Conservation (phyloP, 2,113 vertebrate species). For the zebrafish (Danio rerio) region DNA sequence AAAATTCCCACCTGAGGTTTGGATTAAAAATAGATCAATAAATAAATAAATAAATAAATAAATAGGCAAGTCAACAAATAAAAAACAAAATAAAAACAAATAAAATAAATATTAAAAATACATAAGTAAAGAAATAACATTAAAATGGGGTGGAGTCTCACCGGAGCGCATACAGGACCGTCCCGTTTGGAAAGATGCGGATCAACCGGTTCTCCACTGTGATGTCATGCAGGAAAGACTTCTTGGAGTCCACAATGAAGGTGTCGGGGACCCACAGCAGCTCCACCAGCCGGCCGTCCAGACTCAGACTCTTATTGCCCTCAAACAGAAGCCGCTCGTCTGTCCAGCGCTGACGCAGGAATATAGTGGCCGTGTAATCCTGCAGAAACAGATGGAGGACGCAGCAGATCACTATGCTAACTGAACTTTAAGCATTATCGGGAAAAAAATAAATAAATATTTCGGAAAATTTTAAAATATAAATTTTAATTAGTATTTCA, state of each 20-base stretch:
- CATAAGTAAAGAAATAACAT: no score
- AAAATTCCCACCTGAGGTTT: no score
- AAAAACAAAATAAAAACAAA: no score
- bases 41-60: no score
- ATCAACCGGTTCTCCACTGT: conserved; percentile 91
- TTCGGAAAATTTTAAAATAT: no score
- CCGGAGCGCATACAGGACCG: conserved; percentile 88
- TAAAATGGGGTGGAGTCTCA: conserved; percentile 49
- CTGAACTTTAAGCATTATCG: no score
- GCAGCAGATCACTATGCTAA: no score
- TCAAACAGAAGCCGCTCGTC: conserved; percentile 88
- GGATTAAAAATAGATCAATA: no score
- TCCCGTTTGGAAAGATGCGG: conserved; percentile 91
- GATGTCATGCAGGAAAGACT: conserved; percentile 90
- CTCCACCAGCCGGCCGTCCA: conserved; percentile 89
- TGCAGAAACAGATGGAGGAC: conserved; percentile 39
- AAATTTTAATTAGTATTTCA: no score
- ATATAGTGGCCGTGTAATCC: conserved; percentile 92
- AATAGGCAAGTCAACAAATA: no score
- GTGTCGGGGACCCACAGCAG: conserved; percentile 91
- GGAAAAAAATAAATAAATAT: no score
- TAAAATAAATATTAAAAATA: no score
- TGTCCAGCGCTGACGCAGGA: conserved; percentile 88
- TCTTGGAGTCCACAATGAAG: conserved; percentile 92
- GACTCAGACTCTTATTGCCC: conserved; percentile 89